These are phyloP conservation scores for Hydropsyche tenuis DNA, from an alignment of 1,140 invertebrate genomes.

Conservation along the genomic window DNA sequence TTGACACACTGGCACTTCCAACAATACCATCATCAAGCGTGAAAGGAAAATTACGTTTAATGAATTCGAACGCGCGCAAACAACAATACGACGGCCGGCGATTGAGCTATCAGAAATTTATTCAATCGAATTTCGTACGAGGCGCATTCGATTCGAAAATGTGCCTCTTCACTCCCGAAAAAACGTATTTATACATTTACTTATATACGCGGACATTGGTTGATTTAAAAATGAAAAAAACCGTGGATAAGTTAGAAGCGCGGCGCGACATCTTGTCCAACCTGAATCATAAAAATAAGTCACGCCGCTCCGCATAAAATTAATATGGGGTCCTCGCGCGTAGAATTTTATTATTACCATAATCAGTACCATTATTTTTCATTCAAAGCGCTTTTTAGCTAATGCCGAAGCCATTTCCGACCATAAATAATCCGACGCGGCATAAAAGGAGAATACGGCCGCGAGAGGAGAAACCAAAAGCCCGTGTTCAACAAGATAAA, in stretches of 20 bases:
- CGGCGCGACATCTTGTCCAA: conserved; percentile 46
- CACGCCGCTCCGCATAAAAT: conserved; percentile 49
- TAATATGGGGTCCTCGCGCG: conserved; percentile 47
- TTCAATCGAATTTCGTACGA: background rate
- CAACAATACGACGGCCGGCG: background rate
- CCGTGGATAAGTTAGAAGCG: background rate
- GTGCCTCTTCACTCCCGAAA: too few species aligned
- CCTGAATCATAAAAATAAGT: conserved; percentile 50
- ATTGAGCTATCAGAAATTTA: conserved; percentile 7
- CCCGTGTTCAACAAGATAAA: conserved; percentile 48
- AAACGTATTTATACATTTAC: too few species aligned
- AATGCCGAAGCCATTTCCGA: conserved; percentile 51
- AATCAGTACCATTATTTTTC: conserved; percentile 51
- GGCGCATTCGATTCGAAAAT: too few species aligned
- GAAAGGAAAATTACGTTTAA: conserved; percentile 19
- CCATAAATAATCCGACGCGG: conserved; percentile 45
- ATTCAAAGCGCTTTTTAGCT: conserved; percentile 49
- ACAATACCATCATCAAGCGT: conserved; percentile 15
- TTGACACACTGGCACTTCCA: background rate
- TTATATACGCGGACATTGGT: too few species aligned
- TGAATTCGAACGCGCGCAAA: conserved; percentile 14
- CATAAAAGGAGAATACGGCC: conserved; percentile 42
- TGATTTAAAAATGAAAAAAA: too few species aligned
- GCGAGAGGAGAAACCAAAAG: conserved; percentile 41
- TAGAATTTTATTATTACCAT: conserved; percentile 49